Conservation (phyloP, 2,797 vertebrate species). For the Anableps anableps region DNA sequence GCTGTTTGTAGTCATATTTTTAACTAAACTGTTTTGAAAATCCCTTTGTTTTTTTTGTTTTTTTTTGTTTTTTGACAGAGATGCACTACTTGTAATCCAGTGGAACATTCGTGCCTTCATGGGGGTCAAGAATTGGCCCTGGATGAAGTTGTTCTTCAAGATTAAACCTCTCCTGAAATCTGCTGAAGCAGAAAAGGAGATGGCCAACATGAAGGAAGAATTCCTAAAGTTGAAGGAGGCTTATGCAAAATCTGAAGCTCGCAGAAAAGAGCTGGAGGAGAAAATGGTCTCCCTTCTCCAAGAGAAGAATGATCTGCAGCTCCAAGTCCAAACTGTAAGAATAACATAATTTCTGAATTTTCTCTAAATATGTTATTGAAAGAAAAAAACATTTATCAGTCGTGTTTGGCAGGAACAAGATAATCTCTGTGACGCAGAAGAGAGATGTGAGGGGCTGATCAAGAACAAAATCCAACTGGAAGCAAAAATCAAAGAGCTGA, state of each 20-base stretch:
- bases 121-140: constrained; percentile 94
- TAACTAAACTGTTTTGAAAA: neutral
- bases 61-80: constrained; percentile 67
- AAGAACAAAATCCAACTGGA: constrained; percentile 89
- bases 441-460: constrained; percentile 89
- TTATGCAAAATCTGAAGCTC: constrained; percentile 79
- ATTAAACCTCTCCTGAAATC: constrained; percentile 91
- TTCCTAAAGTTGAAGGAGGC: constrained; percentile 82
- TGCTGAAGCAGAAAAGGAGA: constrained; percentile 89
- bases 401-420: constrained; percentile 83
- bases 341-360: neutral
- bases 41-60: constrained; percentile 2
- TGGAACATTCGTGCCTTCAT: constrained; percentile 92
- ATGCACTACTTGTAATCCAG: constrained; percentile 85
- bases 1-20: constrained; percentile 4
- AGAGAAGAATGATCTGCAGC: constrained; percentile 84
- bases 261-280: constrained; percentile 82
- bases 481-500: constrained; percentile 85
- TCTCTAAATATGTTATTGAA: neutral
- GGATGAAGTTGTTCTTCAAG: constrained; percentile 94
- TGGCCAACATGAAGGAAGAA: constrained; percentile 85
- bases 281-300: constrained; percentile 84
- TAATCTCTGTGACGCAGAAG: constrained; percentile 86
- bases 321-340: constrained; percentile 79
- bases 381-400: neutral